phyloP scores from a whole-genome alignment of 2,888 invertebrate species.

The Agriopis aurantiaria region DNA sequence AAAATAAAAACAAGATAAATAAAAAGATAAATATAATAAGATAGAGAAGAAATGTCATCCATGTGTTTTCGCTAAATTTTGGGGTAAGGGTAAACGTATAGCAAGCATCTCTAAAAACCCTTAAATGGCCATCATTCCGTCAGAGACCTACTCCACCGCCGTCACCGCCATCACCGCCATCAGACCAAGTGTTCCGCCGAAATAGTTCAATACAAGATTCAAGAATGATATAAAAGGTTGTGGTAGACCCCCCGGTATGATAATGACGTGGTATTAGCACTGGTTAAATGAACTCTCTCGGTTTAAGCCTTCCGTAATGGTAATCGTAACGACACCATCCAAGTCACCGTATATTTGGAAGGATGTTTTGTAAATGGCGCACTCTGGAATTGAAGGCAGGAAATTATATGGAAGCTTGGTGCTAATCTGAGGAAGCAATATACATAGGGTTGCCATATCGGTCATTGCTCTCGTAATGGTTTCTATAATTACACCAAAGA shows the following conservation, averaged over 20 bases:
- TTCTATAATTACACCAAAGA: too few relatives aligned
- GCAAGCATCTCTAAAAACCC: too few relatives aligned
- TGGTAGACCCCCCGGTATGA: slow-evolving; percentile 6
- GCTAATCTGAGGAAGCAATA: slow-evolving; percentile 77
- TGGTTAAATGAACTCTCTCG: slow-evolving; percentile 13
- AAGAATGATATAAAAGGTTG: not conserved
- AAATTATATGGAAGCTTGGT: slow-evolving; percentile 72
- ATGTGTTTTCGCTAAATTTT: too few relatives aligned
- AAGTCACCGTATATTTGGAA: slow-evolving; percentile 46
- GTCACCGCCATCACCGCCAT: not conserved
- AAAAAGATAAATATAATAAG: too few relatives aligned
- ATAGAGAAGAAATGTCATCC: too few relatives aligned
- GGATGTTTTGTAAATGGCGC: slow-evolving; percentile 58
- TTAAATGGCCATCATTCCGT: too few relatives aligned
- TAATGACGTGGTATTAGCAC: slow-evolving; percentile 22
- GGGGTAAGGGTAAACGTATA: too few relatives aligned
- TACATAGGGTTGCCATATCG: slow-evolving; percentile 28
- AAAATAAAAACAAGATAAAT: too few relatives aligned
- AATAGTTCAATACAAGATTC: not conserved
- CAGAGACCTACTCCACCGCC: too few relatives aligned
- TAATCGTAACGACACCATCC: slow-evolving; percentile 27
- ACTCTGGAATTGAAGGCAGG: slow-evolving; percentile 63
- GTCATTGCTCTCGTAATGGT: not conserved
- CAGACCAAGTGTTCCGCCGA: too few relatives aligned
- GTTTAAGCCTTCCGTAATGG: slow-evolving; percentile 21